Base-by-base conservation (phyloP, 2,888 invertebrate genomes). In the Nomada fucata region DNA sequence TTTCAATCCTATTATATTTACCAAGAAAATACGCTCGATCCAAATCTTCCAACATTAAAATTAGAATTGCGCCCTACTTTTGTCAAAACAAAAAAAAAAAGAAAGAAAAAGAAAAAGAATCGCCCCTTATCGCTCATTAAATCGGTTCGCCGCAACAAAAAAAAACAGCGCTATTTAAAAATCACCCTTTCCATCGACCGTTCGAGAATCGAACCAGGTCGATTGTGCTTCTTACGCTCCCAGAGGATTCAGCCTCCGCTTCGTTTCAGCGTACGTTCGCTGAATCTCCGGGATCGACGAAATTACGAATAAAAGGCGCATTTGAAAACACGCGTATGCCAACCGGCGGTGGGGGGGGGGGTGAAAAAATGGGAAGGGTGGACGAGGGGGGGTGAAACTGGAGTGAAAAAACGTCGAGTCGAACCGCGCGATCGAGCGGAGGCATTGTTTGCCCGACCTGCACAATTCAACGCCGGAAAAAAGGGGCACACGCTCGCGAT, bases 391-490 rank as follows among this genome's bases (percentile, higher is more conserved):
- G 60, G 15, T 5, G 5, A 11, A 71, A 36, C 13, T 11, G 15
- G 52, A 9, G 36, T 36, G 60, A 52, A 65, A 55, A 73, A 73
- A 72, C 55, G 64, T 55, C 55, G 44, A 26, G 64, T 52, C 26
- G 61, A 55, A 42, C 20, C 42, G 68, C 23, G 42, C 20, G 70
- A 63, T 57, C 63, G 50, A 50, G 57, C 59, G 23, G 20, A 20
- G 36, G 59, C 29, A 59, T 67, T 59, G 59, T 67, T 75, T 29
- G 61, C 50, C 47, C 15, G 23, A n/a, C 18, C 18, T n/a, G 71
- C 68, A 67, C 80, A 72, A 79, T 68, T 63, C 29, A 57, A 11
- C 60, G 52, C 13, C n/a, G 61, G 52, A 80, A 79, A 53, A 68
- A 72, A 71, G 26, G 29, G 57, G 23, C 61, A 44, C 61, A 59